Percentiles rank a stretch among this genome's conserved stretches.
Evolutionary conservation across 1,140 invertebrate species (phyloP).

Genomic region (Drosophila pseudoananassae): DNA sequence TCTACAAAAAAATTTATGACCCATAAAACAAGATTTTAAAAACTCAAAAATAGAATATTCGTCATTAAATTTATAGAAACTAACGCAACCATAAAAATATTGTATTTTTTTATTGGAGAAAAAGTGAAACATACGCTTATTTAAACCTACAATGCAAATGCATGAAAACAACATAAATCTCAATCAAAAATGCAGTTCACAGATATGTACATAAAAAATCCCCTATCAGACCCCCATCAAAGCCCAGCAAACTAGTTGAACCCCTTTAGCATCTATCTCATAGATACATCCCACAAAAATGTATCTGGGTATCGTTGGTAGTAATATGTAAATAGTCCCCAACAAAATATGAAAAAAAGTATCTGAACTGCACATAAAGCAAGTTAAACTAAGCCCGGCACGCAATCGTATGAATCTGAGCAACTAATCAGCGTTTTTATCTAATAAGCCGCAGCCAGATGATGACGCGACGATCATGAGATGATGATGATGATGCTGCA

Average conservation of each 20-base stretch:
- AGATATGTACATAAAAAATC: conserved; percentile 33
- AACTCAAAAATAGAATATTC: neutral
- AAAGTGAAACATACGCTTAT: neutral
- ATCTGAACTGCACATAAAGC: conserved; percentile 28
- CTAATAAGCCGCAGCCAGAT: conserved; percentile 62
- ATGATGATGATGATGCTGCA: conserved; percentile 53
- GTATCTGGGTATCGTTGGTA: conserved; percentile 30
- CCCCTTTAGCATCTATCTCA: conserved; percentile 19
- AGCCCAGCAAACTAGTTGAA: conserved; percentile 42
- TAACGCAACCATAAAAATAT: neutral
- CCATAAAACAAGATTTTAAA: neutral
- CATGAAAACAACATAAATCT: conserved; percentile 65
- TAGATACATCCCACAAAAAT: conserved; percentile 17
- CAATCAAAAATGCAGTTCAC: conserved; percentile 67
- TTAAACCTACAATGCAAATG: conserved; percentile 15
- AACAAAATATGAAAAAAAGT: conserved; percentile 12
- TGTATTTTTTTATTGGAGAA: neutral
- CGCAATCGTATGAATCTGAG: conserved; percentile 64
- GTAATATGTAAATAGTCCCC: conserved; percentile 60
- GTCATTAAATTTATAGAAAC: neutral
- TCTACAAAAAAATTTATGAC: neutral
- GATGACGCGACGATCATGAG: conserved; percentile 29
- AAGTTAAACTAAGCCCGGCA: conserved; percentile 37
- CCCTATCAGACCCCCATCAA: conserved; percentile 28
- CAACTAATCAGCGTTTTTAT: conserved; percentile 69